phyloP scores from a whole-genome alignment of 2,113 vertebrate genomes.

The Lonchura striata region DNA sequence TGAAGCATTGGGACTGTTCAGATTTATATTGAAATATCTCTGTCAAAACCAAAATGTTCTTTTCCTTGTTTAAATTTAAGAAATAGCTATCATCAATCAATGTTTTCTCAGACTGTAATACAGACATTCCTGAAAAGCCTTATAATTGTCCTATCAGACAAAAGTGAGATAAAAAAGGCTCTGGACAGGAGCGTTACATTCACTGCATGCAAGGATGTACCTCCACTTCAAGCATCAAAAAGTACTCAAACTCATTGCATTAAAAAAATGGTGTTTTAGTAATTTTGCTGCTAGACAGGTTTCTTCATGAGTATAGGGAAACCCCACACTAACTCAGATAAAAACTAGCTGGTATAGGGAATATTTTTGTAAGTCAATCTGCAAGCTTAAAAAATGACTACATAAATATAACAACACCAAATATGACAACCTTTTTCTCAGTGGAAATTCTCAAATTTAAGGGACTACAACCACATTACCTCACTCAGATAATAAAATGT shows the following conservation, averaged over 20 bases:
- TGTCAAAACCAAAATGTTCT: background rate
- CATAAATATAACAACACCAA: background rate
- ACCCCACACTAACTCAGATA: background rate
- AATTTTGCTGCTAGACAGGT: background rate
- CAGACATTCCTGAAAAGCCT: background rate
- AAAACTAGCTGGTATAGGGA: background rate
- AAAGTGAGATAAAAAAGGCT: background rate
- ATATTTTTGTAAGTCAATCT: background rate
- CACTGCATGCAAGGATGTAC: background rate
- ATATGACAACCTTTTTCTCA: background rate
- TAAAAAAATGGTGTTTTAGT: background rate
- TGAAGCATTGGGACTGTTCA: background rate
- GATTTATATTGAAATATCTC: background rate
- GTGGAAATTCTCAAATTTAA: background rate
- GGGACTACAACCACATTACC: background rate
- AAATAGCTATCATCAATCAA: background rate
- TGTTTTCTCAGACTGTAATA: background rate
- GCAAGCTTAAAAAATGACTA: background rate
- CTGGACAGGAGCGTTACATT: background rate
- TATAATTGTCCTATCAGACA: background rate
- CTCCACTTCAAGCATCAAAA: background rate
- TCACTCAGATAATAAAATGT: background rate
- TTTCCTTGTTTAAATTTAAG: background rate
- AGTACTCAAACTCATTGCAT: fast-evolving
- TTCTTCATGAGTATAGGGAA: background rate